Conservation (phyloP, 2,888 invertebrate species). For the Brassicogethes aeneus region DNA sequence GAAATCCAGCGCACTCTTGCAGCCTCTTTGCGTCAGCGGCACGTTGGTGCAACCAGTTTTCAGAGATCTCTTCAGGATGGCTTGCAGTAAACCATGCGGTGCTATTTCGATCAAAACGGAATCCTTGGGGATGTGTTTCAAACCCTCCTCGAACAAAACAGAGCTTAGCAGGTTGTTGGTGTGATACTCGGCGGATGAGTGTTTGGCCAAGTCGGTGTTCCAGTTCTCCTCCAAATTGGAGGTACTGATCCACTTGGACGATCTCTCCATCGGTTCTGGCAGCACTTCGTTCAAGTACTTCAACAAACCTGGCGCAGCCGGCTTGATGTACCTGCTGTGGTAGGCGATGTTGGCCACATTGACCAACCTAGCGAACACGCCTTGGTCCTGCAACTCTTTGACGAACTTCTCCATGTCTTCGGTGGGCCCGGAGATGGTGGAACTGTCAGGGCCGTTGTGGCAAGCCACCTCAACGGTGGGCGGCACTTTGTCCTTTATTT, state of each 20-base stretch:
- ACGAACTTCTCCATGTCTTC: slow-evolving; percentile 53
- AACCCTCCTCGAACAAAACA: slow-evolving; percentile 75
- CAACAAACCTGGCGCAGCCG: slow-evolving; percentile 39
- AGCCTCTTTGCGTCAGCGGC: slow-evolving; percentile 63
- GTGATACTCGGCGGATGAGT: slow-evolving; percentile 57
- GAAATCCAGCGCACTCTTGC: slow-evolving; percentile 54
- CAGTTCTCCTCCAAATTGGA: slow-evolving; percentile 53
- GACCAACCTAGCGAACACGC: slow-evolving; percentile 74
- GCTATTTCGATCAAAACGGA: slow-evolving; percentile 84
- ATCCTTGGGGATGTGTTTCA: slow-evolving; percentile 67
- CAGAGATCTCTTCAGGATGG: slow-evolving; percentile 72
- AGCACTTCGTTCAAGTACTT: slow-evolving; percentile 41
- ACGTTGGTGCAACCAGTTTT: slow-evolving; percentile 62
- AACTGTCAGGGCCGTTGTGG: slow-evolving; percentile 68
- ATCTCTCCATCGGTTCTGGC: slow-evolving; percentile 43
- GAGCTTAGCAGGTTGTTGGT: slow-evolving; percentile 58
- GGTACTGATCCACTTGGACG: slow-evolving; percentile 56
- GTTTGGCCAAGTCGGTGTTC: slow-evolving; percentile 46
- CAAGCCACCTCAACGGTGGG: slow-evolving; percentile 66
- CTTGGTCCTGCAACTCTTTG: slow-evolving; percentile 50
- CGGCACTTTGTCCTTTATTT: slow-evolving; percentile 57
- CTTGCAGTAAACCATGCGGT: slow-evolving; percentile 82
- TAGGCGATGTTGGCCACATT: slow-evolving; percentile 84
- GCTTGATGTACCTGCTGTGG: slow-evolving; percentile 71
- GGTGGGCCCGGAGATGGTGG: slow-evolving; percentile 69